Percentiles rank a stretch among this genome's conserved stretches.
Conservation (phyloP, 2,888 invertebrate genomes). For the Catocala sponsa region DNA sequence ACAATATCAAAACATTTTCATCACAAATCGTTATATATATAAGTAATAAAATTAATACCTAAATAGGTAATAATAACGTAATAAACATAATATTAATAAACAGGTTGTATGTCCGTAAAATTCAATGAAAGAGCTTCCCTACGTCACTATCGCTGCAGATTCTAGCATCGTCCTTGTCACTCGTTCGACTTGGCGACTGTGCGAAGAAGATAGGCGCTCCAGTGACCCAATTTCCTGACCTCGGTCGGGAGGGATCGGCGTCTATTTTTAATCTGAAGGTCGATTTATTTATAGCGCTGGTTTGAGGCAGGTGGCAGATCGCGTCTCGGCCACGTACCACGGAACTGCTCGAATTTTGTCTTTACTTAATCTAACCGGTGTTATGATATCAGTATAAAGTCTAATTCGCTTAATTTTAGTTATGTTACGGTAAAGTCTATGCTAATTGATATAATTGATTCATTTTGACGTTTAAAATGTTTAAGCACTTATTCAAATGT, state of each 20-base stretch:
- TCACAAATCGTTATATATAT: too few species aligned
- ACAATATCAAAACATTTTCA: too few species aligned
- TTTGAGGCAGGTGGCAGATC: slow-evolving; percentile 57
- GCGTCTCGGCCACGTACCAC: slow-evolving; percentile 48
- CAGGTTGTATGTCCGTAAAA: slow-evolving; percentile 66
- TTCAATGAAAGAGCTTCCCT: slow-evolving; percentile 81
- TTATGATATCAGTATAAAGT: background rate
- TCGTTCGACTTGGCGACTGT: slow-evolving; percentile 31
- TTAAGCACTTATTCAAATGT: too few species aligned
- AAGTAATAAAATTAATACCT: too few species aligned
- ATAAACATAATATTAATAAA: background rate
- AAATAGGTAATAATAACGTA: too few species aligned
- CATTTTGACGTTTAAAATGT: too few species aligned
- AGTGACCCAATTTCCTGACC: slow-evolving; percentile 86
- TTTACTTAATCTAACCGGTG: background rate
- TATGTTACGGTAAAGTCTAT: too few species aligned
- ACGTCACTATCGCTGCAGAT: slow-evolving; percentile 82
- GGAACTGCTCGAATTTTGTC: slow-evolving; percentile 18
- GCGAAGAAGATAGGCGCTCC: slow-evolving; percentile 65
- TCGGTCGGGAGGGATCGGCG: slow-evolving; percentile 81
- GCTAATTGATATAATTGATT: too few species aligned
- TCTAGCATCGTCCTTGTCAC: slow-evolving; percentile 61
- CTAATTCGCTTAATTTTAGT: too few species aligned
- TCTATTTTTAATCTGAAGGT: slow-evolving; percentile 88
- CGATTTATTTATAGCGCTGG: slow-evolving; percentile 83